These are phyloP conservation scores for Hemiprocne comata DNA, from an alignment of 2,113 vertebrate genomes.

Conservation along the genomic window DNA sequence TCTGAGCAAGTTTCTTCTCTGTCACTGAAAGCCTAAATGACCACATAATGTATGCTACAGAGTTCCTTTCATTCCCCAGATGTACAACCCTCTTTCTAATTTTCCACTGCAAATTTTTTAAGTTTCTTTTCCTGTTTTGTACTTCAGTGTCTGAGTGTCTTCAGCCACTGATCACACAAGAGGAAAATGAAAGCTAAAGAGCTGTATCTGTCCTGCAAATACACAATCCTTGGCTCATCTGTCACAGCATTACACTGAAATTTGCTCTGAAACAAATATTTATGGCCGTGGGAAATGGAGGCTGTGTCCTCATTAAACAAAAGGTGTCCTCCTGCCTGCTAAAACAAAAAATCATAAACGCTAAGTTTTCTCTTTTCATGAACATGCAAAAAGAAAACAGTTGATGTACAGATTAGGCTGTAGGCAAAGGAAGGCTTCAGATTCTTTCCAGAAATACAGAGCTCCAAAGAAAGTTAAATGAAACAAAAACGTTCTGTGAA, in stretches of 20 bases:
- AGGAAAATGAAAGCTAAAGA: neutral
- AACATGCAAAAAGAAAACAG: neutral
- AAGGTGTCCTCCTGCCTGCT: too few species aligned
- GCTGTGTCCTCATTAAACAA: neutral
- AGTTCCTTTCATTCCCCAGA: neutral
- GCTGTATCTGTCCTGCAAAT: neutral
- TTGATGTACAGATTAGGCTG: neutral
- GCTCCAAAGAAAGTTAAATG: neutral
- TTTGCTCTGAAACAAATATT: neutral
- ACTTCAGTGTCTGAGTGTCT: neutral
- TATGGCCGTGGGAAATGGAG: neutral
- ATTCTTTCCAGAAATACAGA: neutral
- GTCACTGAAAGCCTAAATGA: neutral
- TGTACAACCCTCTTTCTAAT: neutral
- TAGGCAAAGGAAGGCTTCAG: neutral
- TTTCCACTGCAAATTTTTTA: neutral
- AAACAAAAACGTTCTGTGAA: neutral
- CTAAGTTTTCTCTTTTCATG: neutral
- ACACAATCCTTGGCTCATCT: neutral
- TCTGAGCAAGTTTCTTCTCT: neutral
- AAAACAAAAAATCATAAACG: neutral
- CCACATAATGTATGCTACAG: neutral
- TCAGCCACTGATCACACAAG: neutral
- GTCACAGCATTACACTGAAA: neutral
- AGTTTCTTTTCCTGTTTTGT: neutral